phyloP scores from a whole-genome alignment of 2,888 invertebrate species.

The Steinernema carpocapsae region DNA sequence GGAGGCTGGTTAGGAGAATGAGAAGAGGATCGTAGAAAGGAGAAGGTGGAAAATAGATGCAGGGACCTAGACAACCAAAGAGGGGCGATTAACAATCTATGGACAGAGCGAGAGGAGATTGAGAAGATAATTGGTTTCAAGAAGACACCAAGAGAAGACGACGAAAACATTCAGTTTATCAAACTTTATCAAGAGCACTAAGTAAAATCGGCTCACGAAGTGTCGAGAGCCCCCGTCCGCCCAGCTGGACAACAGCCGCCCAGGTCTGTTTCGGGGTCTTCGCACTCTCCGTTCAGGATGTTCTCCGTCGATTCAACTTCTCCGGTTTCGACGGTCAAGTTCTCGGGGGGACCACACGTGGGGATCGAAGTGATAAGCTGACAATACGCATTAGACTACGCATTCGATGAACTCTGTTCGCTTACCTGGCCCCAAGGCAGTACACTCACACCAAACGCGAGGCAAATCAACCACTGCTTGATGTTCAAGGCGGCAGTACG shows the following conservation, averaged over 20 bases:
- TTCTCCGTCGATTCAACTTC: conserved; percentile 50
- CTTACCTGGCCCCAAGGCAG: conserved; percentile 92
- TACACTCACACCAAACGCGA: conserved; percentile 91
- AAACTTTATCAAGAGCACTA: no score
- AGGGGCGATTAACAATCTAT: no score
- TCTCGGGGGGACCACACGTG: conserved; percentile 62
- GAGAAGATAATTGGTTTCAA: background rate
- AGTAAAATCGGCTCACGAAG: no score
- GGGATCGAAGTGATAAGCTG: conserved; percentile 65
- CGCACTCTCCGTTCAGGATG: conserved; percentile 73
- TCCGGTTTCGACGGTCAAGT: conserved; percentile 65
- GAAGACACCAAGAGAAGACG: background rate
- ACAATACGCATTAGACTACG: no score
- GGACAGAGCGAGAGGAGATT: background rate
- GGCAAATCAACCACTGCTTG: conserved; percentile 96
- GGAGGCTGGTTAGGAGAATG: no score
- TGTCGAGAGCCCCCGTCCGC: no score
- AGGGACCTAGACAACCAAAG: no score
- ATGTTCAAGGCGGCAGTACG: conserved; percentile 86
- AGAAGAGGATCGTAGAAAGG: no score
- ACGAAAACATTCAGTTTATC: background rate
- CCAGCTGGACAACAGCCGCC: no score
- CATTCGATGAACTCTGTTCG: no score
- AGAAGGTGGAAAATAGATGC: no score
- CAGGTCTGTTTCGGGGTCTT: conserved; percentile 44